Base-by-base conservation (phyloP, 1,140 invertebrate species). In the Cherax quadricarinatus region DNA sequence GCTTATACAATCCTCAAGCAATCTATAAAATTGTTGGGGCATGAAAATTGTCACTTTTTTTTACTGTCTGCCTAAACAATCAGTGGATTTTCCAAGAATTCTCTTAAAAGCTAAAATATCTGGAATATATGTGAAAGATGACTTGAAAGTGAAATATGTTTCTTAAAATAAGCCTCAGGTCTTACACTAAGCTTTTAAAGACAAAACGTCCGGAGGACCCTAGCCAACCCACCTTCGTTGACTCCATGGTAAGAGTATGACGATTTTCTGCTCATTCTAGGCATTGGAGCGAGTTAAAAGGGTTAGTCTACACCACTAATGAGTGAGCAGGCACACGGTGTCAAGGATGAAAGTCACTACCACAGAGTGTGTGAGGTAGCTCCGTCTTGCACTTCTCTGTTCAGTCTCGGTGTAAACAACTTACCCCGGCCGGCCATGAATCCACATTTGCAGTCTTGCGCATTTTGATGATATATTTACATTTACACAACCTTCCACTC, bases 221-320 rank as follows among this genome's bases (percentile, higher is more conserved):
- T 14, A 9, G 21, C 10, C 24, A 80, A 88, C 86, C 86, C 86
- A 91, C 89, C 89, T 91, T 91, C 89, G 51, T 49, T 81, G 49
- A 80, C 73, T 90, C 81, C 89, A 49, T 86, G 83, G 48, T 91
- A 91, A 80, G 89, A 80, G 89, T 86, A 91, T 14, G 89, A 91
- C 18, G 89, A 66, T 70, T 91, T 91, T 57, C 84, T 91, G 89
- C 89, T 91, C 89, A 91, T 86, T 91, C 89, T 91, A 91, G 83
- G 89, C 89, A 91, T 91, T 86, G 70, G 82, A 62, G 84, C 89
- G 82, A 81, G 53, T 80, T 91, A 91, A 62, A 91, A 83, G 70
- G 89, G 83, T 90, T 91, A 91, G 83, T 91, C 83, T 86, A 86
- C 82, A 81, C 73, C 83, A 80, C 80, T 83, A 83, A 53, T 79